Evolutionary conservation across 2,113 vertebrate species (phyloP), one percentile per base, ranked within the genome.

Genomic region (Orientallactaga bullata): DNA sequence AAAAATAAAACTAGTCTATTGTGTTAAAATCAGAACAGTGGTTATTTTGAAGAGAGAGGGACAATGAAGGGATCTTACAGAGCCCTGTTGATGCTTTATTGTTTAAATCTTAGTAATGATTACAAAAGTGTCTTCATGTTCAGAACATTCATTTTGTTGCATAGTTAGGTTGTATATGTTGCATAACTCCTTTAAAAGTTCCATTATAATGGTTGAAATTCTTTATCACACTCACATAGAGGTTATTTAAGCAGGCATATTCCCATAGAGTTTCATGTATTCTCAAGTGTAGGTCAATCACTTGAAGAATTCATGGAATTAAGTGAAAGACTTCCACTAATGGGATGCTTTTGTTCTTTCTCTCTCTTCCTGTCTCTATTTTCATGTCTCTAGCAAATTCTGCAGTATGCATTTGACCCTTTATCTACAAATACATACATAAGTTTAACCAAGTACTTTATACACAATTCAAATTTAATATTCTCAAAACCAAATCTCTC

Each of bases 331-430:
- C 89, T 91, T 91, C 61, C 39, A 30, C 68, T 26, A 0, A 68
- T 69, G 32, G 20, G 84, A 30, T 4, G 7, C 68, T 72, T 91
- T 88, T 55, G n/a, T 93, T 76, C 94, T 80, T 21, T 93, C 51
- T 80, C 8, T 47, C 42, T 47, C 42, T 47, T 8, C 8, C 42
- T 55, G 7, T 55, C 11, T 13, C 11, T 55, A 55, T 15, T 55
- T 55, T 12, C 55, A 55, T 55, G 55, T 55, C 55, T 55, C 7
- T 55, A 80, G 42, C 88, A 28, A 81, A 87, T 26, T 51, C 8
- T 17, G 10, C 18, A 80, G 63, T 85, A 68, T 69, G 79, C 5
- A n/a, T 2, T 68, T 5, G n/a, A 3, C n/a, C 20, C 12, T n/a
- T 18, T 11, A 24, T n/a, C 47, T 15, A 4, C 32, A 13, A 7